Conservation (phyloP, 2,113 vertebrate species). For the Melanerpes formicivorus region DNA sequence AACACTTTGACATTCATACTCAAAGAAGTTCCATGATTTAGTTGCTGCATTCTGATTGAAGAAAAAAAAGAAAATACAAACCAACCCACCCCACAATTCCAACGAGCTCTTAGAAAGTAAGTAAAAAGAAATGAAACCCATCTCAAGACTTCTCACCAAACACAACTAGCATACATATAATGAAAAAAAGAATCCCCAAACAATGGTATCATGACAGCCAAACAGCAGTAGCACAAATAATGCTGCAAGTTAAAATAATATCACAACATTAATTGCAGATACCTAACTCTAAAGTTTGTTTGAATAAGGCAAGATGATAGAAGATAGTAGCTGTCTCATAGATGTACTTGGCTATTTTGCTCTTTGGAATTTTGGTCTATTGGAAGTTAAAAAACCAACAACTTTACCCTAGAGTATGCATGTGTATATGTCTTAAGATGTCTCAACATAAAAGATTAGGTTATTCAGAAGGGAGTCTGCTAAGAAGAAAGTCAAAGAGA, state of each 20-base stretch:
- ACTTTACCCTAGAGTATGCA: neutral
- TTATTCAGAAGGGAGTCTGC: neutral
- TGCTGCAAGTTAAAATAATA: neutral
- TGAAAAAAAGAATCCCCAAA: neutral
- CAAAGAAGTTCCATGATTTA: neutral
- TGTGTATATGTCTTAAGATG: neutral
- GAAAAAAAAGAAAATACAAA: neutral
- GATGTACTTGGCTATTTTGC: neutral
- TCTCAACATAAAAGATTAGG: neutral
- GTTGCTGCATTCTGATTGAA: neutral
- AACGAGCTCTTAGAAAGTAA: neutral
- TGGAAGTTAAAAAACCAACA: neutral
- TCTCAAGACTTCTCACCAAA: neutral
- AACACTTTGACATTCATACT: neutral
- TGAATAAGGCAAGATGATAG: neutral
- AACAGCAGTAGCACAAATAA: neutral
- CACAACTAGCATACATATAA: neutral
- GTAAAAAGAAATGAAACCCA: neutral
- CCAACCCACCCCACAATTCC: too few species aligned
- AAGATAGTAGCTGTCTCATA: neutral
- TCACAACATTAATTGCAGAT: neutral
- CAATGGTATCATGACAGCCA: neutral
- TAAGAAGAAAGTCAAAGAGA: neutral
- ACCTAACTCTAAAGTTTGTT: neutral
- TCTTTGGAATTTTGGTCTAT: neutral